Percentiles rank a stretch among this genome's conserved stretches.
phyloP scores from a whole-genome alignment of 2,888 invertebrate genomes.

The Zaprionus lineosus region DNA sequence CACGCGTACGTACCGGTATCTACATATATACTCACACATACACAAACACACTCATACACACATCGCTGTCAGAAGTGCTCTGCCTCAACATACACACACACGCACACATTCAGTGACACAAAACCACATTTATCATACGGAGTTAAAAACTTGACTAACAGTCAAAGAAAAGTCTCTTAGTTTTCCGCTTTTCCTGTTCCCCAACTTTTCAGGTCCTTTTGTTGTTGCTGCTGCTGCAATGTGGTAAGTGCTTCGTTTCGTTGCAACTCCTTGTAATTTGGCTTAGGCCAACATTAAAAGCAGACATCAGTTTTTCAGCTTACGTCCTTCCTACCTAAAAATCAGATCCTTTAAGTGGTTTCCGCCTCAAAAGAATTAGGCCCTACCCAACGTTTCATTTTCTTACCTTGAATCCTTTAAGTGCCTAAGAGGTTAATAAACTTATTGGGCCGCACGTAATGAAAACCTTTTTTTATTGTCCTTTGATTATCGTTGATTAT shows the following conservation, averaged over 20 bases:
- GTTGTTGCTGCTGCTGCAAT: conserved; percentile 13
- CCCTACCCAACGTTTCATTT: too few relatives aligned
- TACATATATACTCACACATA: neutral
- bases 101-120: neutral
- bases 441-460: too few relatives aligned
- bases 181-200: conserved; percentile 31
- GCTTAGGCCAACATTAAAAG: conserved; percentile 15
- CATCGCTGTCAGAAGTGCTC: conserved; percentile 8
- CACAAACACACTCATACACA: conserved; percentile 7
- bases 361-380: too few relatives aligned
- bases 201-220: conserved; percentile 10
- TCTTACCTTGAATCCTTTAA: too few relatives aligned
- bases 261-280: conserved; percentile 7
- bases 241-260: conserved; percentile 22
- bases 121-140: conserved; percentile 62
- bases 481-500: too few relatives aligned
- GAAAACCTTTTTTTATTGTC: too few relatives aligned
- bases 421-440: too few relatives aligned
- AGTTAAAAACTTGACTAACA: conserved; percentile 50
- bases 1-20: conserved; percentile 9
- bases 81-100: conserved; percentile 11
- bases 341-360: too few relatives aligned
- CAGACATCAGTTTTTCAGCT: neutral
- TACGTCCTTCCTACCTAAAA: neutral
- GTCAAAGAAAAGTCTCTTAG: conserved; percentile 52